Base-by-base conservation (phyloP, 2,797 vertebrate genomes). In the Gambelia wislizenii region DNA sequence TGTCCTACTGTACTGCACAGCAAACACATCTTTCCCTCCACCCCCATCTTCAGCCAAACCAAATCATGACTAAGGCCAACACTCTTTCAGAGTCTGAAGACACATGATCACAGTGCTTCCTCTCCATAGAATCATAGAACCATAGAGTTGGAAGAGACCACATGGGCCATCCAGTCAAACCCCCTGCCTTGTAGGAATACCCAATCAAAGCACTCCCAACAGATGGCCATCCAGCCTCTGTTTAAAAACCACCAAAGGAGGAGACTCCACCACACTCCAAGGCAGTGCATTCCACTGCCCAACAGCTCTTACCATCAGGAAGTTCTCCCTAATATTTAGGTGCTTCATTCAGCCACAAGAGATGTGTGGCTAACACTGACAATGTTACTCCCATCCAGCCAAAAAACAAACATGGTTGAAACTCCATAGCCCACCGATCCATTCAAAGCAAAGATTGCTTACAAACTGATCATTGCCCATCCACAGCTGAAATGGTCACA, bases 351-450 rank as follows among this genome's bases (percentile, higher is more conserved):
- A 75, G 44, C 44, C 59, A 74, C 64, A 87, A 84, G 39, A 42
- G 47, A 75, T 16, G 20, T n/a, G 33, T 44, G 44, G 54, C 59
- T 47, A 36, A 54, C 30, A 13, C 22, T 85, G 88, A 44, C 67
- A 56, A 27, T 86, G 27, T 25, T 64, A 49, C 7, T 42, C 42
- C 20, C 30, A 47, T 7, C 39, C 80, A 87, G 67, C 42, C 89
- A 56, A 47, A 83, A 67, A 87, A 10, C 78, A 61, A 78, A 84
- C 18, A n/a, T 80, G 86, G 83, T 82, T 87, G 77, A 81, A 84
- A 80, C 30, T 44, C 36, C 64, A 75, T 47, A 54, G 25, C 10
- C 44, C 78, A n/a, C 18, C 36, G n/a, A 72, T 1, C 54, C 74
- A 70, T 27, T 72, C 74, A 72, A 78, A 84, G 59, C 67, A 42